Evolutionary conservation across 2,888 invertebrate genomes (phyloP), one percentile per base, ranked within the genome.

Genomic region (Himalopsyche tibetana): DNA sequence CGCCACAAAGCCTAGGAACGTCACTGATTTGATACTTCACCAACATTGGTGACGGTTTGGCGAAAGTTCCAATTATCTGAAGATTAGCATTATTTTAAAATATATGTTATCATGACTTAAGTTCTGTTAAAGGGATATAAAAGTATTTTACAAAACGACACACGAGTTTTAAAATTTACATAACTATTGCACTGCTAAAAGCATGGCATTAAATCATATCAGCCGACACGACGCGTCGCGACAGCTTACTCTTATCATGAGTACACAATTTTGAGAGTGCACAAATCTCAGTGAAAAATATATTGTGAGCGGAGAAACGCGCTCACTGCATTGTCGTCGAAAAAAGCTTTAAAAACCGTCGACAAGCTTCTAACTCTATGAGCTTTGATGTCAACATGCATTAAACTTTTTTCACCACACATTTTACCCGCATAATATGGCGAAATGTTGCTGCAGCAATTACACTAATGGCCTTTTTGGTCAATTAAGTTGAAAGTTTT

Each of bases 301-400:
- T 51, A 51, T 12, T n/a, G 19, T 69, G 12, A 51, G 69, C 45
- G 28, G n/a, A 15, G 42, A 69, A 40, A 80, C 42, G 45, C 80
- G 15, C 55, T 84, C 55, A 55, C 38, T 36, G 42, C 42, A 38
- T 84, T 55, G 28, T 51, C n/a, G 36, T 11, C 63, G 51, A 36
- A 81, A 83, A 74, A 84, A 80, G 80, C 80, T 74, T 15, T 83
- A 74, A 83, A 84, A 84, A 80, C 80, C 80, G 40, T 55, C 55
- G 55, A 51, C 80, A 9, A 84, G 79, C 74, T 19, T 51, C 69
- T 45, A 45, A 45, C 45, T 45, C 45, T 28, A 36, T 83, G 19
- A 81, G 83, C 84, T 84, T 80, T 82, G 82, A 83, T 82, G 84
- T 87, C 85, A 85, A 80, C 87, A 79, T 85, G 80, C 87, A 87